Base-by-base conservation (phyloP, 2,113 vertebrate species). In the Cranoglanis bouderius region DNA sequence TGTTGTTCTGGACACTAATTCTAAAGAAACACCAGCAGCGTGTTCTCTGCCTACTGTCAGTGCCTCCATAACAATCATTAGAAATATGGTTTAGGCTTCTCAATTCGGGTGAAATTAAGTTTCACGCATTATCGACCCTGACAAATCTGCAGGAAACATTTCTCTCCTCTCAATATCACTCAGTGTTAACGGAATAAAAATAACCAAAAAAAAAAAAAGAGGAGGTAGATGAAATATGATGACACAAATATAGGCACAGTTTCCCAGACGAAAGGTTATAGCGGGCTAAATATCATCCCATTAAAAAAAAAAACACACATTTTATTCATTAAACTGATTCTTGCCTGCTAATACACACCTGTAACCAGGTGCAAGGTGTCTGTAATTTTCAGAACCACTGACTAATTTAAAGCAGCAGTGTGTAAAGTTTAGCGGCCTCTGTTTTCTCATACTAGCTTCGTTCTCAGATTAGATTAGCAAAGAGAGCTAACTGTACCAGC, bases 21-120 rank as follows among this genome's bases (percentile, higher is more conserved):
- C 35, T 88, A 89, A 89, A 81, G 65, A 26, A 90, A 90, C 81
- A 63, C 43, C 51, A 67, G 72, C 46, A 57, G 40, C 38, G 61
- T 77, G 63, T 40, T 35, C 80, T 91, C 91, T 92, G 92, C 87
- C 55, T 91, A 87, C 81, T 88, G 80, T 92, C 90, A 88, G 78
- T 29, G 81, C 46, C 77, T 87, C 85, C 70, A 81, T 40, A 51
- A 87, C 18, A 85, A 87, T 90, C 90, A 86, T 90, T 90, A 84
- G 51, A 24, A 87, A 92, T 87, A 43, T 87, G 70, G 55, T 89
- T 91, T 77, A 9, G 87, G 65, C 19, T 77, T 85, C 55, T 86
- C 38, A 85, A 38, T 87, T 78, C 85, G 32, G 29, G 38, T 85
- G n/a, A 87, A 89, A 91, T 84, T n/a, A 53, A 89, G 53, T 91